Conservation (phyloP, 2,888 invertebrate genomes). For the Eupeodes latifasciatus region DNA sequence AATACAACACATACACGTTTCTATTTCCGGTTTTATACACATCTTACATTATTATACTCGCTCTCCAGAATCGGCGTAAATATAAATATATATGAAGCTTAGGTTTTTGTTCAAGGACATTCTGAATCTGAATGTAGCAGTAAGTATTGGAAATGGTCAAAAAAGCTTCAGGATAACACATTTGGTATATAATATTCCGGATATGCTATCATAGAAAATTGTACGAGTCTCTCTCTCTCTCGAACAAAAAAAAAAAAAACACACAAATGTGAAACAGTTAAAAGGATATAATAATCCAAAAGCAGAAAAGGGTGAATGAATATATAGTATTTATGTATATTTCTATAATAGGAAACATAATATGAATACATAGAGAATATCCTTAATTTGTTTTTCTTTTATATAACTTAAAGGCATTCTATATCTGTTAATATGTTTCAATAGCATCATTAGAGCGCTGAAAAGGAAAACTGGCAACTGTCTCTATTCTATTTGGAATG, state of each 20-base stretch:
- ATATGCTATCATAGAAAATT: conserved; percentile 25
- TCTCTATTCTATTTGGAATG: conserved; percentile 52
- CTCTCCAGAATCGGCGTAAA: too few species aligned
- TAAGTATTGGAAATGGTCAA: conserved; percentile 2
- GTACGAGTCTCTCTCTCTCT: not conserved
- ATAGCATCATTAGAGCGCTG: conserved; percentile 52
- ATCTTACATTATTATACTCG: too few species aligned
- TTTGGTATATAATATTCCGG: not conserved
- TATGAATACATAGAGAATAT: conserved; percentile 54
- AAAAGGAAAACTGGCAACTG: conserved; percentile 29
- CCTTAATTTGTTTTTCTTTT: conserved; percentile 70
- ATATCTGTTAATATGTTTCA: not conserved
- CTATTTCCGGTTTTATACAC: not conserved
- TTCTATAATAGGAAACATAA: conserved; percentile 7
- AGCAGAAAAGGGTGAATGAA: conserved; percentile 2
- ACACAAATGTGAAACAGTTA: conserved; percentile 14
- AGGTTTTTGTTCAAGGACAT: conserved; percentile 38
- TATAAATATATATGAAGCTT: conserved; percentile 50
- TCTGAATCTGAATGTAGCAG: too few species aligned
- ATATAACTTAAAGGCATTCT: conserved; percentile 59
- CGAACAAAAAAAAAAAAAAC: conserved; percentile 9
- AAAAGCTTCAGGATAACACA: conserved; percentile 25
- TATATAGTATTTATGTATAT: too few species aligned
- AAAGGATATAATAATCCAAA: conserved; percentile 63
- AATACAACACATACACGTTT: not conserved